Base-by-base conservation (phyloP, 23 tunicate species). In the Halocynthia aurantium region DNA sequence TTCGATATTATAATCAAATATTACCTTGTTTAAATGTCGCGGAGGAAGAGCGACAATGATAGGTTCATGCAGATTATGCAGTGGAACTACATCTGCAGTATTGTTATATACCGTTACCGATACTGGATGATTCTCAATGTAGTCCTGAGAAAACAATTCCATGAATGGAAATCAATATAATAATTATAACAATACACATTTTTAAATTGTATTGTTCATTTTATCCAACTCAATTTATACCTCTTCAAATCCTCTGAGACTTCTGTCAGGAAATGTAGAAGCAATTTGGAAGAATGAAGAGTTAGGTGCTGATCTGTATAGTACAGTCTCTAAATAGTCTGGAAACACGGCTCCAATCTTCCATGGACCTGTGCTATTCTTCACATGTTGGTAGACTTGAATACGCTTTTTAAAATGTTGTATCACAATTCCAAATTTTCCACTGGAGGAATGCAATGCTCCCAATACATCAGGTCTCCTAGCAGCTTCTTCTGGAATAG, bases 271-370 rank as follows among this genome's bases (percentile, higher is more conserved):
- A 19, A 74, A 11, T 18, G 78, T 74, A 13, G 78, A 74, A 8
- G 78, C 65, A 8, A 74, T 55, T n/a, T 22, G 31, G 22, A 18
- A 54, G 8, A 54, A 54, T 8, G 55, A 22, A 7, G 62, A 20
- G 8, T 12, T 10, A 8, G 20, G 20, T 13, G 5, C 7, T 8
- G n/a, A 22, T 17, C 8, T 51, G 50, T 51, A 21, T 9, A 50
- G 9, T 44, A 51, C 22, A 52, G n/a, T 74, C 4, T 19, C 22
- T 22, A 54, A 62, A 8, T 53, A 9, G 10, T 74, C 64, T 8
- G 78, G 63, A 18, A 74, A 21, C 10, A 74, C 78, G 19, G 63
- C 56, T 51, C 78, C 78, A 6, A 54, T 64, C 5, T 74, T 74
- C 78, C 78, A 74, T 10, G 63, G 31, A 19, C 62, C 55, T 7